Evolutionary conservation across 2,888 invertebrate genomes (phyloP).

Genomic region (Drosophila pseudotalamancana): DNA sequence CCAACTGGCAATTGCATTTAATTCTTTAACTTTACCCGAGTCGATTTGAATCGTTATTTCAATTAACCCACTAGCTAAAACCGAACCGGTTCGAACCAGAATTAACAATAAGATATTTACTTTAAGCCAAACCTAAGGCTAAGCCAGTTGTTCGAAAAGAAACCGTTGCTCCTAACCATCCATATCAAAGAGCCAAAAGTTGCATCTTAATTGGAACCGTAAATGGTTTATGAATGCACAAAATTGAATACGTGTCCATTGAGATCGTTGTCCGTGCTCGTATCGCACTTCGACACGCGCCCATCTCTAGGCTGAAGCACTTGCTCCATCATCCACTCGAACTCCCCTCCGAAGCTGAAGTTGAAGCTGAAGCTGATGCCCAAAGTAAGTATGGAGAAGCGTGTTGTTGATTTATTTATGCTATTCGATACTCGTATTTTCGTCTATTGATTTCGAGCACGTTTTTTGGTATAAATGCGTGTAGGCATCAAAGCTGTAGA

Average conservation of each 20-base stretch:
- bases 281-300: not conserved
- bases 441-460: constrained; percentile 26
- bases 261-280: not conserved
- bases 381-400: constrained; percentile 1
- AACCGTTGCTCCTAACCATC: not conserved
- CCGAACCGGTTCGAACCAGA: too few species aligned
- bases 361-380: not conserved
- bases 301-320: constrained; percentile 13
- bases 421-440: constrained; percentile 17
- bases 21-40: too few species aligned
- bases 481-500: constrained; percentile 31
- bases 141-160: not conserved
- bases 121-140: not conserved
- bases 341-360: constrained; percentile 2
- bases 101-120: too few species aligned
- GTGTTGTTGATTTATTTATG: constrained; percentile 26
- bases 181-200: not conserved
- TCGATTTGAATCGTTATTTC: too few species aligned
- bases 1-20: too few species aligned
- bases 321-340: constrained; percentile 9
- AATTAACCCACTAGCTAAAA: too few species aligned
- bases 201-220: not conserved
- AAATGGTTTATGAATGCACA: not conserved
- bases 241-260: not conserved
- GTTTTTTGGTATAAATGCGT: constrained; percentile 71